Evolutionary conservation across 2,113 vertebrate species (phyloP).

Genomic region (Oreochromis aureus): DNA sequence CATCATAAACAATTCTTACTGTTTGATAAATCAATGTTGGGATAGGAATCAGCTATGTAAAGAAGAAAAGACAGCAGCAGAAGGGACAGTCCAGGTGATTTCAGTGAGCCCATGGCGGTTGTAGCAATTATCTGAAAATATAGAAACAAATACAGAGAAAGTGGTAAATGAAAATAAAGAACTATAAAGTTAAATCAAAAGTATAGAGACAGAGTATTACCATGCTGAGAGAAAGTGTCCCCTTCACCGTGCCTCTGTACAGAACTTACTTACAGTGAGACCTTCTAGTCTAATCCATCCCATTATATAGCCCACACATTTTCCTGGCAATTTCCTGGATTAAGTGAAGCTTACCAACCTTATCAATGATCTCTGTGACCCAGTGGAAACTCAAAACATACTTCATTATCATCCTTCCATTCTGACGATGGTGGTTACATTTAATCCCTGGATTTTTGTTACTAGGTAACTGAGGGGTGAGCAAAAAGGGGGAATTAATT

Average conservation of each 20-base stretch:
- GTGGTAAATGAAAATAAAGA: background rate
- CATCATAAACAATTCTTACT: conserved; percentile 65
- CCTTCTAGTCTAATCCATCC: background rate
- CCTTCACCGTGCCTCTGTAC: conserved; percentile 15
- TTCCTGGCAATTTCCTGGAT: conserved; percentile 38
- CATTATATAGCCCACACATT: conserved; percentile 53
- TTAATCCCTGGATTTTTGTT: conserved; percentile 53
- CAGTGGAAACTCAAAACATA: conserved; percentile 46
- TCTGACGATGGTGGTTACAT: conserved; percentile 29
- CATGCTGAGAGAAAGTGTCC: conserved; percentile 21
- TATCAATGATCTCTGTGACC: conserved; percentile 55
- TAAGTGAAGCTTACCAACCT: conserved; percentile 48
- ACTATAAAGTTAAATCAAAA: background rate
- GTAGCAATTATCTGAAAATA: conserved; percentile 19
- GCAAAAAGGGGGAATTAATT: background rate
- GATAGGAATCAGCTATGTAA: conserved; percentile 81
- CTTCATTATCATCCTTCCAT: conserved; percentile 11
- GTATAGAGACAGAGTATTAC: background rate
- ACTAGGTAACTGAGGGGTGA: conserved; percentile 39
- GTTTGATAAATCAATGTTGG: conserved; percentile 77
- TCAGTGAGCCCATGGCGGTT: conserved; percentile 77
- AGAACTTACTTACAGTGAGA: background rate
- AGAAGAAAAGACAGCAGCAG: conserved; percentile 77
- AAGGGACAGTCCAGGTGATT: conserved; percentile 75
- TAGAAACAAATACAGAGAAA: background rate